A percentile compares a stretch with the other conserved stretches of the same genome.
phyloP scores from a whole-genome alignment of 1,140 invertebrate genomes.

The Asobara japonica region DNA sequence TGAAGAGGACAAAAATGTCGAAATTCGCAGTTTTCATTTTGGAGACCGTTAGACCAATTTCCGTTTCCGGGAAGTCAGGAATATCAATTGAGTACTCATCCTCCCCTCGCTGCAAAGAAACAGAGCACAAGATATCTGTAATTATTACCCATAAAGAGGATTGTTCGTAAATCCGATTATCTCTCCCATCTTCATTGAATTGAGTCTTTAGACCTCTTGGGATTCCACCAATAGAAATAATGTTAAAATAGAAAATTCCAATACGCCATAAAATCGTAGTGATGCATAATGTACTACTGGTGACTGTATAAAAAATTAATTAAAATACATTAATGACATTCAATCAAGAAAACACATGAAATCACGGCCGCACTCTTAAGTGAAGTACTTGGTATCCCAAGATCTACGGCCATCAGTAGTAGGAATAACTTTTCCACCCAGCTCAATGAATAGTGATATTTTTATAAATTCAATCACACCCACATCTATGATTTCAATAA shows the following conservation, averaged over 20 bases:
- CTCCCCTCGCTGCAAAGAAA: no score
- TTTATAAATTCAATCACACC: slow-evolving; percentile 6
- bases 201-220: neutral
- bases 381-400: neutral
- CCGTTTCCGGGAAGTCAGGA: no score
- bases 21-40: no score
- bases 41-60: no score
- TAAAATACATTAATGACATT: neutral
- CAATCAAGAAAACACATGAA: neutral
- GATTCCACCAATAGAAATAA: neutral
- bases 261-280: neutral
- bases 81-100: no score
- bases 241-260: neutral
- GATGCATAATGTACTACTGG: neutral
- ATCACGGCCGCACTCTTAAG: neutral
- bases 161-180: slow-evolving; percentile 22
- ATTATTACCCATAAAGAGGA: neutral
- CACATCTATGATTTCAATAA: neutral
- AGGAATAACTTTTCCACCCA: neutral
- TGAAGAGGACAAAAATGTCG: no score
- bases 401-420: neutral
- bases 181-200: neutral
- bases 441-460: neutral
- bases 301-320: neutral
- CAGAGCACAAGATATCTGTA: neutral